A percentile compares a stretch with the other conserved stretches of the same genome.
phyloP scores from a whole-genome alignment of 2,888 invertebrate genomes.

The Epirrhoe alternata region DNA sequence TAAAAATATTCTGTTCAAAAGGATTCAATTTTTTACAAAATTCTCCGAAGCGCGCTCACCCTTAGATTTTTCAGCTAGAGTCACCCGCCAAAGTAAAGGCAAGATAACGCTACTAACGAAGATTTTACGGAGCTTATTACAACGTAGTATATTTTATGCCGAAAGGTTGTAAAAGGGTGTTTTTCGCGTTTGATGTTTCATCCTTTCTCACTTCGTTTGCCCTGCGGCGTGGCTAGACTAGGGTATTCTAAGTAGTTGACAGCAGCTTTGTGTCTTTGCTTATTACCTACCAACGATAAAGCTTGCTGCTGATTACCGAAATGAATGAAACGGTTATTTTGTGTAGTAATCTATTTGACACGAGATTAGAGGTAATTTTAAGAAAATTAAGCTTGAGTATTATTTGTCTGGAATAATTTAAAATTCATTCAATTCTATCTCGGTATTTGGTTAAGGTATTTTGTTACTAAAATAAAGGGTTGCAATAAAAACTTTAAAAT shows the following conservation, averaged over 20 bases:
- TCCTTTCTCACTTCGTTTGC: constrained; percentile 32
- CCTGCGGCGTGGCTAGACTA: constrained; percentile 26
- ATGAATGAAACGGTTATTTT: constrained; percentile 11
- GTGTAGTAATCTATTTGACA: not conserved
- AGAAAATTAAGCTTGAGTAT: not conserved
- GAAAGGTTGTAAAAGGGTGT: constrained; percentile 33
- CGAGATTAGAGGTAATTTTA: not conserved
- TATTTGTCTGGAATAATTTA: not conserved
- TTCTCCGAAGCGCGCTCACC: constrained; percentile 16
- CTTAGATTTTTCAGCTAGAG: constrained; percentile 33
- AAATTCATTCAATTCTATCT: too few relatives aligned
- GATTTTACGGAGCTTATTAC: constrained; percentile 42
- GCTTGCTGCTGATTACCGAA: too few relatives aligned
- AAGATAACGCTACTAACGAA: constrained; percentile 43
- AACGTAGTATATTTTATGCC: constrained; percentile 52
- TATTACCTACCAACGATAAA: not conserved
- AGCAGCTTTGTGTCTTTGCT: constrained; percentile 3
- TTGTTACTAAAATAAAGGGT: too few relatives aligned
- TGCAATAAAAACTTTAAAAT: too few relatives aligned
- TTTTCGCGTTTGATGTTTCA: constrained; percentile 39
- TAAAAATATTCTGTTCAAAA: not conserved
- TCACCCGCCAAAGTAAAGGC: constrained; percentile 37
- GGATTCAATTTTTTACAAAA: constrained; percentile 6
- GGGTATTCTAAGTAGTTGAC: constrained; percentile 1
- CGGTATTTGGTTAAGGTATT: too few relatives aligned